These are phyloP conservation scores for Macaria liturata DNA, from an alignment of 2,888 invertebrate species.

Conservation along the genomic window DNA sequence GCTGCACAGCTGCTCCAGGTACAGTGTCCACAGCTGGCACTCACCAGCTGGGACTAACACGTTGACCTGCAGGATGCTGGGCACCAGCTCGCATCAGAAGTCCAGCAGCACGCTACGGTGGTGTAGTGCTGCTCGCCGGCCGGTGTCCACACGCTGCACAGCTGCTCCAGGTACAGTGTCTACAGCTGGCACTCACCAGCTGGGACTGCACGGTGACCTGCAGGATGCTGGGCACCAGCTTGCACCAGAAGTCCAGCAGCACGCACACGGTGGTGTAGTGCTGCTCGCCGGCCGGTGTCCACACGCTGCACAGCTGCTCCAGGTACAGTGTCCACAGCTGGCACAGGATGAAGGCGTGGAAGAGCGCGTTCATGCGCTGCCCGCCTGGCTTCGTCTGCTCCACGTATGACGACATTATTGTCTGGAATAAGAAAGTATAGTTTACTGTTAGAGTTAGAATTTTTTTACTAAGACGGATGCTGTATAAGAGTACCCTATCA, in stretches of 20 bases:
- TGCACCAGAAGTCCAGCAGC: constrained; percentile 98
- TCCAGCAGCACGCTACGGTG: constrained; percentile 93
- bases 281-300: constrained; percentile 87
- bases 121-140: constrained; percentile 88
- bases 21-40: constrained; percentile 95
- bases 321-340: constrained; percentile 99
- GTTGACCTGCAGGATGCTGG: constrained; percentile 95
- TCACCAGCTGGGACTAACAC: constrained; percentile 90
- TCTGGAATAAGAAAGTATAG: constrained; percentile 53
- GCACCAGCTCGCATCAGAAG: constrained; percentile 99
- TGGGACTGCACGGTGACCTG: constrained; percentile 92
- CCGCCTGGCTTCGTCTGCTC: constrained; percentile 93
- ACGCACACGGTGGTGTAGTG: constrained; percentile 90
- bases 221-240: constrained; percentile 97
- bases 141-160: constrained; percentile 86
- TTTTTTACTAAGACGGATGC: too few species aligned
- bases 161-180: constrained; percentile 98
- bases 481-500: too few species aligned
- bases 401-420: constrained; percentile 97
- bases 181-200: constrained; percentile 98
- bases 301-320: constrained; percentile 90
- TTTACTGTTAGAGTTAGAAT: too few species aligned
- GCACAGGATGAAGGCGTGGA: constrained; percentile 98
- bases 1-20: constrained; percentile 94
- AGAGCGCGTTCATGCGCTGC: constrained; percentile 98